phyloP scores from a whole-genome alignment of 2,113 vertebrate species.

The Gallinago paraguaiae region DNA sequence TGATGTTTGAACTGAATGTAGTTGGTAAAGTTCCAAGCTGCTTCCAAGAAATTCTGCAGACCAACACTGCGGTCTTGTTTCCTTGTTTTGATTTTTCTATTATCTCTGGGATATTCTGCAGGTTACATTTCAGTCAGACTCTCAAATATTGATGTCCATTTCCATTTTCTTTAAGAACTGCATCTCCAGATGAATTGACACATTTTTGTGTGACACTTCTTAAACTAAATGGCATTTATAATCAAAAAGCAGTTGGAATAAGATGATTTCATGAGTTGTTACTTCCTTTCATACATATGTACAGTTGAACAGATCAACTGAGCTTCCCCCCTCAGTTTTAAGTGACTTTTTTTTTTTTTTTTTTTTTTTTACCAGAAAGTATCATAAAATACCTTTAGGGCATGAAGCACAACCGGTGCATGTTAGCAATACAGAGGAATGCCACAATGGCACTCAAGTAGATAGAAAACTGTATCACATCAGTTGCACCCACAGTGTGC shows the following conservation, averaged over 20 bases:
- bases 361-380: neutral
- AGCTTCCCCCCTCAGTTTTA: neutral
- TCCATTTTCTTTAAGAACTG: constrained; percentile 3
- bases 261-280: neutral
- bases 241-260: neutral
- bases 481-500: neutral
- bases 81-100: constrained; percentile 37
- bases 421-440: neutral
- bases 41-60: constrained; percentile 4
- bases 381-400: neutral
- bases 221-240: neutral
- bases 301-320: neutral
- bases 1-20: neutral
- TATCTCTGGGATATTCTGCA: neutral
- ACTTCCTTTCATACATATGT: neutral
- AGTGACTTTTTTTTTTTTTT: neutral
- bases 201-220: neutral
- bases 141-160: constrained; percentile 17
- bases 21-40: neutral
- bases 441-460: neutral
- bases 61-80: neutral
- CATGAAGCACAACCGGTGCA: neutral
- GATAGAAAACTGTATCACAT: neutral
- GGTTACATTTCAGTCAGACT: neutral
- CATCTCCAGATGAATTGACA: neutral